Conservation (phyloP, 2,888 invertebrate genomes). For the Hoplodrina blanda region DNA sequence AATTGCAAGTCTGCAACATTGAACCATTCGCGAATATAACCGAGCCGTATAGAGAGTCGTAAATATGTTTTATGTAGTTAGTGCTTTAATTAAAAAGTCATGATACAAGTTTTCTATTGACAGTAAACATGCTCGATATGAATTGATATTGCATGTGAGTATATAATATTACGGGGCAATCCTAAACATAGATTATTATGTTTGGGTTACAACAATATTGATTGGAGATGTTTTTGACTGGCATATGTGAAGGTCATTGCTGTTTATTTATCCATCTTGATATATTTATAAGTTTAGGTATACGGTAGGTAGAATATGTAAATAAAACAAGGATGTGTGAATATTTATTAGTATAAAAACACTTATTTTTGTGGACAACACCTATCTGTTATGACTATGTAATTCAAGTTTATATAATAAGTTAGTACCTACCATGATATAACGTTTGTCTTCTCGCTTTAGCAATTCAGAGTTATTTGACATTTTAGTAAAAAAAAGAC, state of each 20-base stretch:
- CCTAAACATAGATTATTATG: conserved; percentile 13
- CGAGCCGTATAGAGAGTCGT: conserved; percentile 41
- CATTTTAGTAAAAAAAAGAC: conserved; percentile 9
- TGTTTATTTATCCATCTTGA: conserved; percentile 44
- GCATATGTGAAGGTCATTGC: conserved; percentile 45
- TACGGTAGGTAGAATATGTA: conserved; percentile 19
- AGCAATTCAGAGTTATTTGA: conserved; percentile 20
- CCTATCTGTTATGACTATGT: background rate
- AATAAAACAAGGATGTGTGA: conserved; percentile 33
- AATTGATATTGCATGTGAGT: conserved; percentile 10
- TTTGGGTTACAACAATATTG: conserved; percentile 20
- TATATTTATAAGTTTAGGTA: conserved; percentile 9
- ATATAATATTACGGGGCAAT: background rate
- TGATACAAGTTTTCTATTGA: conserved; percentile 13
- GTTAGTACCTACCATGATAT: background rate
- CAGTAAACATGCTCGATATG: background rate
- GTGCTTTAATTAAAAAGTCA: conserved; percentile 47
- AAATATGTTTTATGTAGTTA: conserved; percentile 52
- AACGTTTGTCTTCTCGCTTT: conserved; percentile 11
- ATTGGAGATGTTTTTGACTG: conserved; percentile 32
- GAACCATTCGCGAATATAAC: conserved; percentile 33
- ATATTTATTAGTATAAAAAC: conserved; percentile 18
- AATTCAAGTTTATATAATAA: background rate
- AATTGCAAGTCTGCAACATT: conserved; percentile 39
- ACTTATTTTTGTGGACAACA: conserved; percentile 12